A percentile compares a stretch with the other conserved stretches of the same genome.
phyloP scores from a whole-genome alignment of 37 sponge, comb jelly and placozoan species.

The Dysidea cf. avara region DNA sequence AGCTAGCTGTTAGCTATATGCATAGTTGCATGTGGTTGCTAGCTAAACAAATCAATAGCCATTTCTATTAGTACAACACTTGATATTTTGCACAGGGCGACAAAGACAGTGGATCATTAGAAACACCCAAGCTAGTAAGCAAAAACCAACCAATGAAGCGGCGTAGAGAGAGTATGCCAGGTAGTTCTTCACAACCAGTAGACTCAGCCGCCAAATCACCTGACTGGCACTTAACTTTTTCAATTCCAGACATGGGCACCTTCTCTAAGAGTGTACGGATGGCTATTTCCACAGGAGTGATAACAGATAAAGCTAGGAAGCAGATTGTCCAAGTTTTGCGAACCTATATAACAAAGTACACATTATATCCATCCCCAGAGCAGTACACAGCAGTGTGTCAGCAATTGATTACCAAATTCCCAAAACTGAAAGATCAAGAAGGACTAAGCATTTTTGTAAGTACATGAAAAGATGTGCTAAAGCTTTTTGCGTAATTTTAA shows the following conservation, averaged over 20 bases:
- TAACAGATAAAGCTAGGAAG: background rate
- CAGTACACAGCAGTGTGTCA: background rate
- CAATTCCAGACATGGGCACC: background rate
- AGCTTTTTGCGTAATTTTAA: background rate
- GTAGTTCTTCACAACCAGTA: no score
- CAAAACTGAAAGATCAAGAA: background rate
- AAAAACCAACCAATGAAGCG: no score
- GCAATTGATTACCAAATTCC: background rate
- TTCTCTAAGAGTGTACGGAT: background rate
- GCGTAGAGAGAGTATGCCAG: no score
- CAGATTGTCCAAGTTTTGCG: constrained; percentile 6
- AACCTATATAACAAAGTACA: background rate
- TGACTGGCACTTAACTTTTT: background rate
- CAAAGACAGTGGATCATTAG: no score
- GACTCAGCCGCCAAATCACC: no score
- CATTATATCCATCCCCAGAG: constrained; percentile 10
- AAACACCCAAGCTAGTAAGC: no score
- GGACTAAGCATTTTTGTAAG: background rate
- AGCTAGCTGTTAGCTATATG: no score
- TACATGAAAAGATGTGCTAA: background rate
- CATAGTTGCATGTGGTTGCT: no score
- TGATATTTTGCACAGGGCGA: no score
- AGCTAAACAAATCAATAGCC: no score
- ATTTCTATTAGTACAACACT: no score
- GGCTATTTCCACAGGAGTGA: constrained; percentile 5